These are phyloP conservation scores for Tetheella fluctuosa DNA, from an alignment of 2,888 invertebrate species.

Conservation along the genomic window DNA sequence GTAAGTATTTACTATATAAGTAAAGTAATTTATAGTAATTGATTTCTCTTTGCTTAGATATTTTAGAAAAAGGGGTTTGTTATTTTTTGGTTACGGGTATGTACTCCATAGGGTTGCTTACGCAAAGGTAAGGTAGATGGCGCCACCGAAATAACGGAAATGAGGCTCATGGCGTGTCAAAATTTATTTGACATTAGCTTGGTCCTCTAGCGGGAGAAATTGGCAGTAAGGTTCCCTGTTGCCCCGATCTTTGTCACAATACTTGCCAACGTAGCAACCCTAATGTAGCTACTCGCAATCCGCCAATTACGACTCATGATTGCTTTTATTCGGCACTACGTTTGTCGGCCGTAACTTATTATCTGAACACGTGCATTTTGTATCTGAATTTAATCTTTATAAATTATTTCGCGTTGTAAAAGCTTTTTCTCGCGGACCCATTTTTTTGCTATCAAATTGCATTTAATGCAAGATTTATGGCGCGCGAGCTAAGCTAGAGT, in stretches of 20 bases:
- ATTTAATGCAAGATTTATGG: neutral
- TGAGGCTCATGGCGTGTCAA: too few species aligned
- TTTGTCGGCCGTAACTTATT: slow-evolving; percentile 55
- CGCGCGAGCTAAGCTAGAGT: neutral
- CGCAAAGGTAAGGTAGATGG: too few species aligned
- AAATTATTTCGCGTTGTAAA: neutral
- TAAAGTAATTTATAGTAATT: too few species aligned
- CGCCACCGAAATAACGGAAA: too few species aligned
- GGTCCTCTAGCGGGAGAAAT: too few species aligned
- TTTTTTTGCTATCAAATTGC: neutral
- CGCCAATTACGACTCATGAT: slow-evolving; percentile 51
- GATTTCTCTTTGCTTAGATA: too few species aligned
- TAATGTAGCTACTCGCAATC: slow-evolving; percentile 16
- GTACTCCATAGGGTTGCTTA: too few species aligned
- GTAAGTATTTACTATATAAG: too few species aligned
- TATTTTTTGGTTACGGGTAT: too few species aligned
- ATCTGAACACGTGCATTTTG: slow-evolving; percentile 38
- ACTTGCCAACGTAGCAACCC: slow-evolving; percentile 25
- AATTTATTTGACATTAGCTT: too few species aligned
- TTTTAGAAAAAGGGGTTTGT: too few species aligned
- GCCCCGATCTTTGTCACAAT: neutral
- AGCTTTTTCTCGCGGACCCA: neutral
- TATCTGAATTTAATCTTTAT: slow-evolving; percentile 9
- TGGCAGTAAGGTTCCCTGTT: too few species aligned
- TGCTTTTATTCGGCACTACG: slow-evolving; percentile 54